Evolutionary conservation across 2,113 vertebrate genomes (phyloP).

Genomic region (Ceyx cyanopectus): DNA sequence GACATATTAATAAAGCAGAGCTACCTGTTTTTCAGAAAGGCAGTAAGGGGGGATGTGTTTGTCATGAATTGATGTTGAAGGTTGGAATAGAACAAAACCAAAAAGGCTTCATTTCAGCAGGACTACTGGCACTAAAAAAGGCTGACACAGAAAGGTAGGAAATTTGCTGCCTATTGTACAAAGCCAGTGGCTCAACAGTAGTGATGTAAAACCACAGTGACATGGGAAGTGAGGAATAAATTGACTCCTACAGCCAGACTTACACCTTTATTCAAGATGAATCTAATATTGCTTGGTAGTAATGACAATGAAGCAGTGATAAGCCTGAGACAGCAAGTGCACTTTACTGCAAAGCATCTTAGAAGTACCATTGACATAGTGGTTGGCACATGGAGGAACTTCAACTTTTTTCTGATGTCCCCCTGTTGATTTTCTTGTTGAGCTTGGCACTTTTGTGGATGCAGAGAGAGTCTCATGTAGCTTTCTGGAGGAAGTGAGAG

Average conservation of each 20-base stretch:
- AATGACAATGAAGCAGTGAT: neutral
- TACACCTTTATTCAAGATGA: neutral
- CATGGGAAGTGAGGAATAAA: neutral
- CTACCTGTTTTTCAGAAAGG: neutral
- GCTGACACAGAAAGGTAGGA: neutral
- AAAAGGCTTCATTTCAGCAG: neutral
- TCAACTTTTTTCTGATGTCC: neutral
- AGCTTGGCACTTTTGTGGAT: neutral
- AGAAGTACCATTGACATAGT: neutral
- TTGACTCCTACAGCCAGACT: neutral
- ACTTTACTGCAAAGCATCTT: neutral
- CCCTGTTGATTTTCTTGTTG: neutral
- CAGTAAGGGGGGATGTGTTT: neutral
- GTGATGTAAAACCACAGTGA: neutral
- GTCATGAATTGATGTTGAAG: neutral
- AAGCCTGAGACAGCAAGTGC: neutral
- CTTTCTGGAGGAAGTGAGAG: neutral
- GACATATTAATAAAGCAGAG: neutral
- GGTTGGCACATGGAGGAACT: neutral
- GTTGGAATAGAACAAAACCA: neutral
- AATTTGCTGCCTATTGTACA: neutral
- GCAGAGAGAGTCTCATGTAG: rapidly evolving
- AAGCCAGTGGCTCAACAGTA: neutral
- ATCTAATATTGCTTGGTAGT: neutral
- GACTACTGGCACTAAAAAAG: neutral